Percentiles rank a stretch among this genome's conserved stretches.
Evolutionary conservation across 2,797 vertebrate genomes (phyloP).

Genomic region (Chelon labrosus): DNA sequence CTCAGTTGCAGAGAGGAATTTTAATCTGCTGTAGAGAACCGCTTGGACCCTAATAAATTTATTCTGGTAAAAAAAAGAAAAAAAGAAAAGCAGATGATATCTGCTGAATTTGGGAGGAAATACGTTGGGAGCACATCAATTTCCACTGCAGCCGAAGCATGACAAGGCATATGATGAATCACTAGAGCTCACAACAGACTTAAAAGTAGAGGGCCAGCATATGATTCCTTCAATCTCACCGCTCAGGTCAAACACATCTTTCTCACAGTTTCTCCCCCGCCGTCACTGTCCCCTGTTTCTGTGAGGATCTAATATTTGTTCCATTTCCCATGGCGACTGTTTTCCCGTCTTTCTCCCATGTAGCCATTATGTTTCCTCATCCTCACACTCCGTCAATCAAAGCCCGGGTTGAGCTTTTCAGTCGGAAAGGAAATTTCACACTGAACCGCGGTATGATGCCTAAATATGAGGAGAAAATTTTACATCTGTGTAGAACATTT

Average conservation of each 20-base stretch:
- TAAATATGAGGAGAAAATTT: background rate
- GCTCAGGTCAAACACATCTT: conserved; percentile 57
- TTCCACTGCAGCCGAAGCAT: conserved; percentile 30
- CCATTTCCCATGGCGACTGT: conserved; percentile 51
- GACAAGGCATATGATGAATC: conserved; percentile 47
- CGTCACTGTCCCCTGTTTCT: conserved; percentile 30
- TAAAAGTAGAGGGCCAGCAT: conserved; percentile 44
- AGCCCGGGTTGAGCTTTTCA: conserved; percentile 14
- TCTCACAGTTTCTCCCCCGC: conserved; percentile 29
- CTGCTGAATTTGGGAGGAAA: conserved; percentile 26
- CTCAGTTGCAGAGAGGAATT: no score
- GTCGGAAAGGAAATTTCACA: conserved; percentile 18
- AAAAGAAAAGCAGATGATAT: conserved; percentile 8
- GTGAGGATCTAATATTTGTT: conserved; percentile 55
- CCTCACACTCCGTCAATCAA: conserved; percentile 46
- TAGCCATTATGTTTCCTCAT: conserved; percentile 54
- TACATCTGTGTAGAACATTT: background rate
- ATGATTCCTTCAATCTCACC: conserved; percentile 59
- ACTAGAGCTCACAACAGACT: conserved; percentile 24
- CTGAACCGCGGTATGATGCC: conserved; percentile 2
- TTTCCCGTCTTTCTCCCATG: conserved; percentile 52
- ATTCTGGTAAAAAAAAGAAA: no score
- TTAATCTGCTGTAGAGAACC: no score
- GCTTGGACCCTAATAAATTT: no score
- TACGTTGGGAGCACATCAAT: conserved; percentile 18